Base-by-base conservation (phyloP, 2,888 invertebrate genomes). In the Euproctis similis region DNA sequence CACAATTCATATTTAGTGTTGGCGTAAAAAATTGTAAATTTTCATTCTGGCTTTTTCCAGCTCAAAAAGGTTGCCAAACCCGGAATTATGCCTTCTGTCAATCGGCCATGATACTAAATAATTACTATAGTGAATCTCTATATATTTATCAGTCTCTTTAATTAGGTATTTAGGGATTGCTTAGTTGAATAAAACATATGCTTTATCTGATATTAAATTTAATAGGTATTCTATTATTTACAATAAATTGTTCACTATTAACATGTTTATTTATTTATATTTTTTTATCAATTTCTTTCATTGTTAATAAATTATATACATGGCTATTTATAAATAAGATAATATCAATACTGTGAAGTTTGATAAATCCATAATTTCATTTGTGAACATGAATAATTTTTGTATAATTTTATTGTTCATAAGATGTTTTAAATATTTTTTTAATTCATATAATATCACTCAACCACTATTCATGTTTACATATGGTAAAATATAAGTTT, bases 241-340 rank as follows among this genome's bases (percentile, higher is more conserved):
- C 84, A 84, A 77, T 80, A 80, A 81, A 81, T 81, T 81, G 82
- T 82, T 81, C 75, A 70, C 81, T 84, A 84, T 80, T 80, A 84
- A 84, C 82, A 84, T 76, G 72, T 78, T 23, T 80, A 78, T 80
- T 82, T 82, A 80, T 81, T 50, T 48, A 77, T 74, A 74, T 70
- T 70, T 69, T 58, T 65, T 58, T 64, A 62, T 69, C 59, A 62
- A 70, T 74, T 78, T 65, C 77, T 67, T 81, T 73, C 64, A 68
- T 78, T 78, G 78, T 80, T 80, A 81, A 81, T 84, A 81, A 81
- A 80, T 77, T 82, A 84, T 84, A 68, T 84, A 84, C 82, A 84
- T 64, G 70, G 73, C 74, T 81, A 80, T 80, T 78, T 80, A 82
- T 82, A 81, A 80, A 78, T 80, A 72, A 80, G 69, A 77, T 71